A percentile compares a stretch with the other conserved stretches of the same genome.
These are phyloP conservation scores for Drosophila chauvacae DNA, from an alignment of 1,140 invertebrate species.

Conservation along the genomic window DNA sequence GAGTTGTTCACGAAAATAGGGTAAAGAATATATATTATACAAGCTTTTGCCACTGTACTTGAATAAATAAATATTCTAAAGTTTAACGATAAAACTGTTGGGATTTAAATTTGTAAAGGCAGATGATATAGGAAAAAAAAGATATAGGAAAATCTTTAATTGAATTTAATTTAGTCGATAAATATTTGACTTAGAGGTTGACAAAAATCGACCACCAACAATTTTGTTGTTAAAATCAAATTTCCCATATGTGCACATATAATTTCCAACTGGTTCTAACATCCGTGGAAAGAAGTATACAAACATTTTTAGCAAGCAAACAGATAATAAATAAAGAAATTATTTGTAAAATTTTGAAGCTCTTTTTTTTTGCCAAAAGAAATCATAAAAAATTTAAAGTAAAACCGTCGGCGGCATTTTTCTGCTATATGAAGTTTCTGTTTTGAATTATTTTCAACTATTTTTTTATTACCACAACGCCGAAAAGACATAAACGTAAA, in stretches of 20 bases:
- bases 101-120: conserved; percentile 7
- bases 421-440: conserved; percentile 1
- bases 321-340: neutral
- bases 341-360: neutral
- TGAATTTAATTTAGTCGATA: too few species aligned
- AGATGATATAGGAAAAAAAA: neutral
- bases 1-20: neutral
- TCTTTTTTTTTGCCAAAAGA: neutral
- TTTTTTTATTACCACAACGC: conserved; percentile 51
- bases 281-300: too few species aligned
- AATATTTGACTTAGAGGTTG: too few species aligned
- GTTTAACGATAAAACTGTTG: conserved; percentile 13
- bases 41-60: conserved; percentile 11
- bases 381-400: conserved; percentile 19
- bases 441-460: conserved; percentile 60
- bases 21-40: conserved; percentile 13
- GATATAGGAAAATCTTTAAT: too few species aligned
- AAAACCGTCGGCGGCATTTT: conserved; percentile 6
- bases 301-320: too few species aligned
- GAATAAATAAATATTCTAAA: conserved; percentile 22
- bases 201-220: too few species aligned
- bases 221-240: too few species aligned
- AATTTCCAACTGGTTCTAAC: too few species aligned
- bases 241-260: too few species aligned
- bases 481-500: conserved; percentile 49